Conservation (phyloP, 2,888 invertebrate genomes). For the Oasisia sp. region DNA sequence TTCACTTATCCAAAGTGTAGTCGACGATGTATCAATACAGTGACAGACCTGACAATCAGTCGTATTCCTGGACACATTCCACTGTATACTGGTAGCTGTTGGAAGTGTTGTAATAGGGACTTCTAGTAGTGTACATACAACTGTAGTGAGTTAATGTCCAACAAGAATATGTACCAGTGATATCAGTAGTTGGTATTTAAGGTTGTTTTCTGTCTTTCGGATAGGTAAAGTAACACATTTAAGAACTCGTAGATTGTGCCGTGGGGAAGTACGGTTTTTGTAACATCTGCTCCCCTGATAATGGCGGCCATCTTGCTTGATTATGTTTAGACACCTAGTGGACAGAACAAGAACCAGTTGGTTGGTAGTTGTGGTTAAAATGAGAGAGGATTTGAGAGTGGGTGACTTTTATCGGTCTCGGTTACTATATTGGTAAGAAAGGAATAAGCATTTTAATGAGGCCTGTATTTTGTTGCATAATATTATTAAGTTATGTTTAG, state of each 20-base stretch:
- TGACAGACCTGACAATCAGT: not conserved
- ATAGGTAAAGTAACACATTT: not conserved
- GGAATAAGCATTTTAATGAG: not conserved
- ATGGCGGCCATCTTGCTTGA: not conserved
- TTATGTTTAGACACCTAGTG: not conserved
- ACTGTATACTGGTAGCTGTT: not conserved
- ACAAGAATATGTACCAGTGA: not conserved
- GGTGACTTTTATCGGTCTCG: not conserved
- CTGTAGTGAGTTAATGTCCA: not conserved
- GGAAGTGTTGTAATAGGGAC: not conserved
- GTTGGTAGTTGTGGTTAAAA: not conserved
- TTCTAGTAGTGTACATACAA: not conserved
- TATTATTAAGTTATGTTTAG: not conserved
- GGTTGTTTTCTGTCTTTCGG: not conserved
- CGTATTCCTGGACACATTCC: not conserved
- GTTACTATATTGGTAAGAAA: not conserved
- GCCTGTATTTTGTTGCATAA: slow-evolving; percentile 3
- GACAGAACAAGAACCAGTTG: not conserved
- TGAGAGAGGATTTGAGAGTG: not conserved
- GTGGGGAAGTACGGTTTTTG: not conserved
- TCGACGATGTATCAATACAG: not conserved
- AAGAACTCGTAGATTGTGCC: not conserved
- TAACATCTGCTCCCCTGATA: not conserved
- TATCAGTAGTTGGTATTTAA: not conserved
- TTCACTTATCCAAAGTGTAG: not conserved